Evolutionary conservation across 2,888 invertebrate species (phyloP).

Genomic region (Disparrhopalites patrizii): DNA sequence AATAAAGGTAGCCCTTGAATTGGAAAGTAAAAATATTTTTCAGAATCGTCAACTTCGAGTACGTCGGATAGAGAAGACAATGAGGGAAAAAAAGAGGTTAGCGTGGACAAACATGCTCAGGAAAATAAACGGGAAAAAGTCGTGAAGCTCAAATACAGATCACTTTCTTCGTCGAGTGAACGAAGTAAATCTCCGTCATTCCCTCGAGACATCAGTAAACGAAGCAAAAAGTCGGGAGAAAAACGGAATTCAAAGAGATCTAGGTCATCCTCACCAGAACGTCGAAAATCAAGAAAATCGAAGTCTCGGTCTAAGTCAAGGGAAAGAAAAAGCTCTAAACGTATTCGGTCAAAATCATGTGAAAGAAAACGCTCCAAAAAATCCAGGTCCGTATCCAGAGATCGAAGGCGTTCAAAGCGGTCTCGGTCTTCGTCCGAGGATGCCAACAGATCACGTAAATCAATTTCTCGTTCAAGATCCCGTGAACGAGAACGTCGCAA

Average conservation of each 20-base stretch:
- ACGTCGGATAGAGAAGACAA: not conserved
- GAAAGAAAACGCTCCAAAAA: slow-evolving; percentile 12
- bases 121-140: not conserved
- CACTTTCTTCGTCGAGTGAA: not conserved
- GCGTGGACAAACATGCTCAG: not conserved
- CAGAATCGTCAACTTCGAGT: not conserved
- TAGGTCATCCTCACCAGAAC: slow-evolving; percentile 26
- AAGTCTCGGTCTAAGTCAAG: slow-evolving; percentile 19
- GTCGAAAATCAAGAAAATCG: slow-evolving; percentile 11
- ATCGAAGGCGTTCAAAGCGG: not conserved
- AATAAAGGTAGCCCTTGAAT: no score
- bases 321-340: slow-evolving; percentile 10
- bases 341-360: slow-evolving; percentile 14
- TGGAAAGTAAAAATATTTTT: slow-evolving; percentile 7
- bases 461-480: slow-evolving; percentile 7
- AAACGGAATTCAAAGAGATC: slow-evolving; percentile 5
- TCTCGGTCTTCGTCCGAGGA: not conserved
- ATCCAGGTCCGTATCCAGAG: slow-evolving; percentile 22
- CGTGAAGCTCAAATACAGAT: not conserved
- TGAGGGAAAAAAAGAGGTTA: not conserved
- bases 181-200: no score
- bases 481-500: slow-evolving; percentile 14
- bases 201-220: not conserved
- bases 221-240: slow-evolving; percentile 1
- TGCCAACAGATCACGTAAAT: not conserved